Conservation (phyloP, 1,140 invertebrate species). For the Atta texana region DNA sequence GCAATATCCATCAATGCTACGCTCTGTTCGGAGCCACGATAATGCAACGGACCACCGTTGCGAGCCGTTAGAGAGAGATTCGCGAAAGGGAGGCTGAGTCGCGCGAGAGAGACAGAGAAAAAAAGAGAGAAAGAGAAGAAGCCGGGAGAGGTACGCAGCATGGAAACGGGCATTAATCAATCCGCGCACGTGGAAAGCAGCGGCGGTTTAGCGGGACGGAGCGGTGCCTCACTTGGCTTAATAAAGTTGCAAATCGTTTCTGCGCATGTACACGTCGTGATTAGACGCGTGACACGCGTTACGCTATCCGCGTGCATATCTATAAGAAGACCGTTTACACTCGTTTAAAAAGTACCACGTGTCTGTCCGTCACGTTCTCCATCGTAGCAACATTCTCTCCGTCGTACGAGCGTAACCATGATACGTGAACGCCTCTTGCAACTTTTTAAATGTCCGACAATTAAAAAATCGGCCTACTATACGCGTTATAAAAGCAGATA, state of each 20-base stretch:
- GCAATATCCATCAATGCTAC: conserved; percentile 76
- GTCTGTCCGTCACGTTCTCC: conserved; percentile 37
- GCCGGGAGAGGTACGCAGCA: conserved; percentile 51
- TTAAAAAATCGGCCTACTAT: conserved; percentile 7
- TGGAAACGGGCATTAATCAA: conserved; percentile 79
- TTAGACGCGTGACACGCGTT: conserved; percentile 61
- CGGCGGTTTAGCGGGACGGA: conserved; percentile 48
- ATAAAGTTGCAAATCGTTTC: conserved; percentile 68
- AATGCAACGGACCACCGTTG: conserved; percentile 75
- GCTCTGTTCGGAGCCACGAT: conserved; percentile 68
- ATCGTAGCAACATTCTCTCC: conserved; percentile 7
- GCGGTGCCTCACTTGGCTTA: conserved; percentile 60
- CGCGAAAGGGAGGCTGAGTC: conserved; percentile 56
- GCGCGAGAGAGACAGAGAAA: background rate
- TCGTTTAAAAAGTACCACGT: conserved; percentile 45
- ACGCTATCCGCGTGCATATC: conserved; percentile 53
- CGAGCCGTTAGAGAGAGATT: conserved; percentile 65
- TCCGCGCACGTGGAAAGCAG: conserved; percentile 72
- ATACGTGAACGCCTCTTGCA: conserved; percentile 17
- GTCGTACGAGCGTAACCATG: background rate
- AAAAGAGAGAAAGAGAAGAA: conserved; percentile 4
- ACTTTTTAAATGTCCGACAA: conserved; percentile 11
- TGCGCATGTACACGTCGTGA: conserved; percentile 54
- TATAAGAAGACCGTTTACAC: conserved; percentile 38
- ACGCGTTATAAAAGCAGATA: background rate